Conservation (phyloP, 2,797 vertebrate species). For the Sebastes oblongus region DNA sequence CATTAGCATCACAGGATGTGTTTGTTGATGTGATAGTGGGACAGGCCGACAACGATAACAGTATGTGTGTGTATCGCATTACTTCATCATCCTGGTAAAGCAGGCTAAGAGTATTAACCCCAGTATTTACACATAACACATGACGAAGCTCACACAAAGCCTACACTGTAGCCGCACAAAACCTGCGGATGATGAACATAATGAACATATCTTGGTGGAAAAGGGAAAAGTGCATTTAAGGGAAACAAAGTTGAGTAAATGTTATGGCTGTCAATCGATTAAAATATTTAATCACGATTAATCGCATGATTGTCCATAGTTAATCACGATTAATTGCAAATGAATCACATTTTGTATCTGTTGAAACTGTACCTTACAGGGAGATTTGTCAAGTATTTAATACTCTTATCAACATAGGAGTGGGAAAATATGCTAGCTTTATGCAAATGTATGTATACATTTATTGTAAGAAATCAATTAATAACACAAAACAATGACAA, state of each 20-base stretch:
- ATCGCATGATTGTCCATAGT: too few species aligned
- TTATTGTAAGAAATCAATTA: too few species aligned
- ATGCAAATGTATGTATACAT: too few species aligned
- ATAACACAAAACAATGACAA: too few species aligned
- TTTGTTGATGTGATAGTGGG: conserved; percentile 31
- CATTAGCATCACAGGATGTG: conserved; percentile 38
- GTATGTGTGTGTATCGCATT: neutral
- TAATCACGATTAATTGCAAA: too few species aligned
- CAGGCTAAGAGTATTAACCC: neutral
- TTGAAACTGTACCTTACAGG: too few species aligned
- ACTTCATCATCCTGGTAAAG: neutral
- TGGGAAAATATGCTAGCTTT: too few species aligned
- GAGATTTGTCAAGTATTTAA: too few species aligned
- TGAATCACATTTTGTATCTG: too few species aligned
- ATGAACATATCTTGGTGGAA: neutral
- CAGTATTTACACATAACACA: neutral
- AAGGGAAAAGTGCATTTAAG: neutral
- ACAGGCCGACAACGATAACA: neutral
- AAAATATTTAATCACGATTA: too few species aligned
- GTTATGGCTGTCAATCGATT: neutral
- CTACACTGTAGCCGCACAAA: neutral
- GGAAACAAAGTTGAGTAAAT: neutral
- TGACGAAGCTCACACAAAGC: neutral
- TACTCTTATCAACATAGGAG: too few species aligned
- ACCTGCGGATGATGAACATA: neutral